Conservation (phyloP, 2,888 invertebrate genomes). For the Nephrotoma flavescens region DNA sequence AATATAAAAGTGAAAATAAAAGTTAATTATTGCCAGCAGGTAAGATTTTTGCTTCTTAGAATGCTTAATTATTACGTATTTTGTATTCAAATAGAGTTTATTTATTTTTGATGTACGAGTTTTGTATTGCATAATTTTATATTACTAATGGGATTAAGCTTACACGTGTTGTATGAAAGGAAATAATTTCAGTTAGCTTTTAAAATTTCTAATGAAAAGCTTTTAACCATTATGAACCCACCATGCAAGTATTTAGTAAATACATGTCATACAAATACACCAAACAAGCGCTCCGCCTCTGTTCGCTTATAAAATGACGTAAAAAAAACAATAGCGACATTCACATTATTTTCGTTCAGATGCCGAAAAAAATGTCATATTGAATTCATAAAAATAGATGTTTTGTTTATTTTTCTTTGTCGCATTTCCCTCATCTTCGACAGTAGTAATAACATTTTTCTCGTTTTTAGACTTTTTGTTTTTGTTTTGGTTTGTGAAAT, state of each 20-base stretch:
- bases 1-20: not conserved
- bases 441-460: not conserved
- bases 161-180: too few species aligned
- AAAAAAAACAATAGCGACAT: not conserved
- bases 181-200: too few species aligned
- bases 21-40: not conserved
- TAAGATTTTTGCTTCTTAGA: not conserved
- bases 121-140: too few species aligned
- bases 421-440: not conserved
- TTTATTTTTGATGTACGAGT: too few species aligned
- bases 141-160: too few species aligned
- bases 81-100: not conserved
- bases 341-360: not conserved
- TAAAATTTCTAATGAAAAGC: too few species aligned
- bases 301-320: not conserved
- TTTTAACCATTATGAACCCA: too few species aligned
- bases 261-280: too few species aligned
- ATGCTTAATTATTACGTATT: not conserved
- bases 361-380: not conserved
- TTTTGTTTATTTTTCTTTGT: not conserved
- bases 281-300: not conserved
- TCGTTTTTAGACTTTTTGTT: not conserved
- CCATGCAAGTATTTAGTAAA: too few species aligned
- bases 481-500: not conserved
- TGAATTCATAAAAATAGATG: not conserved